Evolutionary conservation across 2,113 vertebrate species (phyloP).

Genomic region (Chauna torquata): DNA sequence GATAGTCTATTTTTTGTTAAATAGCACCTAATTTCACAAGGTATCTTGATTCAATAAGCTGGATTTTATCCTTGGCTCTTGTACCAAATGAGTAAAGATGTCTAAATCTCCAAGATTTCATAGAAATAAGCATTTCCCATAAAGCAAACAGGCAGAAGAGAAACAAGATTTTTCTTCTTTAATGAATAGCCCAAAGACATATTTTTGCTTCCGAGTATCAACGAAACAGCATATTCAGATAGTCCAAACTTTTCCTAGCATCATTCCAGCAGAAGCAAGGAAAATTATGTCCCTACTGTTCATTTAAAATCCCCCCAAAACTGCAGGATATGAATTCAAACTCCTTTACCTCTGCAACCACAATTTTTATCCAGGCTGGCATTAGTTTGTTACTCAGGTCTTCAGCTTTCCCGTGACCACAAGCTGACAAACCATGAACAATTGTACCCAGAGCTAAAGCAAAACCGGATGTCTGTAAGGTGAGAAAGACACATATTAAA

Average conservation of each 20-base stretch:
- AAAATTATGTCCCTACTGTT: not conserved
- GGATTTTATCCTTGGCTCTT: not conserved
- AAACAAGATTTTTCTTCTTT: not conserved
- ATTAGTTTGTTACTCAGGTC: slow-evolving; percentile 86
- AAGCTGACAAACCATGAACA: slow-evolving; percentile 87
- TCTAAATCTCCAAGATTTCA: not conserved
- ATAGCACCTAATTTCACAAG: not conserved
- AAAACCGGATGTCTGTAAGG: slow-evolving; percentile 88
- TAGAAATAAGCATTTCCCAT: not conserved
- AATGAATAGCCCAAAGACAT: not conserved
- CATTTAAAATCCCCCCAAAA: not conserved
- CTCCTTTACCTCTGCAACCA: slow-evolving; percentile 86
- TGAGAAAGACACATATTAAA: not conserved
- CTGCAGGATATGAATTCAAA: not conserved
- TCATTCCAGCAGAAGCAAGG: not conserved
- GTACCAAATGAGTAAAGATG: not conserved
- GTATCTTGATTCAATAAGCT: not conserved
- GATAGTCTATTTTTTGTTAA: not conserved
- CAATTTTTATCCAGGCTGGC: slow-evolving; percentile 87
- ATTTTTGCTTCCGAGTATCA: not conserved
- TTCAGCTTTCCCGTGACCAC: slow-evolving; percentile 92
- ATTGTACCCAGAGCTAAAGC: slow-evolving; percentile 88
- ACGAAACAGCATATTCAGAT: not conserved
- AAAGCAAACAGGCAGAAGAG: not conserved
- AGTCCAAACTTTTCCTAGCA: not conserved